Percentiles rank a stretch among this genome's conserved stretches.
Conservation (phyloP, 2,888 invertebrate genomes). For the Adelognathus sp. region DNA sequence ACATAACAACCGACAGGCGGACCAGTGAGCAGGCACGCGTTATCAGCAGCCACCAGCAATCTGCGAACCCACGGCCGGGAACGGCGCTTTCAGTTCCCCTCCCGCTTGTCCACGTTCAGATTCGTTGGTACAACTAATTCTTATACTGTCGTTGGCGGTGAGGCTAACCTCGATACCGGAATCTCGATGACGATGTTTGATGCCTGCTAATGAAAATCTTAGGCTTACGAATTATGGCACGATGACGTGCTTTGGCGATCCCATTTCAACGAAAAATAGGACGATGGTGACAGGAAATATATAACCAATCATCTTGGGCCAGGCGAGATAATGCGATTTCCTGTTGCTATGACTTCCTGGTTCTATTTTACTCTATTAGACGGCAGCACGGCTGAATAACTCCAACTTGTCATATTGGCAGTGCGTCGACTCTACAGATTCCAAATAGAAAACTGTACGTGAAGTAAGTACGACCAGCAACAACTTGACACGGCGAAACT, state of each 20-base stretch:
- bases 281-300: not conserved
- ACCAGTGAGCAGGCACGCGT: constrained; percentile 66
- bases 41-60: constrained; percentile 76
- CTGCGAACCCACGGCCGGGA: constrained; percentile 8
- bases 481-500: too few species aligned
- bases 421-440: too few species aligned
- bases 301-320: not conserved
- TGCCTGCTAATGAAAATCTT: not conserved
- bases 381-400: too few species aligned
- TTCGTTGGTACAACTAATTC: constrained; percentile 13
- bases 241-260: not conserved
- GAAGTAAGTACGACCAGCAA: too few species aligned
- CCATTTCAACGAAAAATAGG: not conserved
- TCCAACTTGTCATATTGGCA: too few species aligned
- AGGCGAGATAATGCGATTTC: too few species aligned
- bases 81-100: not conserved
- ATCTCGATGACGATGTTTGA: not conserved
- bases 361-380: too few species aligned
- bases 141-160: constrained; percentile 41
- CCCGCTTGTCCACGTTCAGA: not conserved
- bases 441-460: too few species aligned
- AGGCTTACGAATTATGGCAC: not conserved
- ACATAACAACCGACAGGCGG: constrained; percentile 76
- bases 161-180: constrained; percentile 33
- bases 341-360: too few species aligned